Conservation (phyloP, 2,888 invertebrate species). For the Patella pellucida region DNA sequence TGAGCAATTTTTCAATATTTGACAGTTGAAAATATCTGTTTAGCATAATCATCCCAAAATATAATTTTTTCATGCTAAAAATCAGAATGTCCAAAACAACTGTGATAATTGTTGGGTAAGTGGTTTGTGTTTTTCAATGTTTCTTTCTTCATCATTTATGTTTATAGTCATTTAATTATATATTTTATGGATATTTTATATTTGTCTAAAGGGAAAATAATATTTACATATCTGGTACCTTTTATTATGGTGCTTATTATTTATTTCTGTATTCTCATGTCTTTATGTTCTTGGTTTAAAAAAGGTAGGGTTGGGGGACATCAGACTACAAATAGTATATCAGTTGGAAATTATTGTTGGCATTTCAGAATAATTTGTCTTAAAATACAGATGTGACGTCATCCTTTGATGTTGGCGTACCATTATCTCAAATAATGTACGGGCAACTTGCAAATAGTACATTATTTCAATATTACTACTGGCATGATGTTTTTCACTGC, state of each 20-base stretch:
- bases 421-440: no score
- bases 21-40: no score
- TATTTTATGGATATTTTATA: slow-evolving; percentile 15
- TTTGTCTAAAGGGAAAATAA: background rate
- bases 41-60: background rate
- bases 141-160: slow-evolving; percentile 23
- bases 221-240: slow-evolving; percentile 3
- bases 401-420: no score
- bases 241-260: background rate
- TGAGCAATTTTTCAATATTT: no score
- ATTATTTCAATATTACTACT: no score
- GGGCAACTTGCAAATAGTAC: no score
- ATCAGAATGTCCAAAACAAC: slow-evolving; percentile 66
- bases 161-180: slow-evolving; percentile 15
- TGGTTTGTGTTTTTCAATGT: slow-evolving; percentile 25
- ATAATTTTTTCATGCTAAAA: background rate
- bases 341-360: no score
- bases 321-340: no score
- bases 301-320: no score
- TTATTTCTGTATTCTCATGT: slow-evolving; percentile 1
- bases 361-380: no score
- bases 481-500: no score
- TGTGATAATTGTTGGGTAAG: slow-evolving; percentile 69
- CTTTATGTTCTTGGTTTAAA: background rate
- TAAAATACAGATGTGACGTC: no score